Conservation (phyloP, 2,113 vertebrate species). For the Burhinus oedicnemus region DNA sequence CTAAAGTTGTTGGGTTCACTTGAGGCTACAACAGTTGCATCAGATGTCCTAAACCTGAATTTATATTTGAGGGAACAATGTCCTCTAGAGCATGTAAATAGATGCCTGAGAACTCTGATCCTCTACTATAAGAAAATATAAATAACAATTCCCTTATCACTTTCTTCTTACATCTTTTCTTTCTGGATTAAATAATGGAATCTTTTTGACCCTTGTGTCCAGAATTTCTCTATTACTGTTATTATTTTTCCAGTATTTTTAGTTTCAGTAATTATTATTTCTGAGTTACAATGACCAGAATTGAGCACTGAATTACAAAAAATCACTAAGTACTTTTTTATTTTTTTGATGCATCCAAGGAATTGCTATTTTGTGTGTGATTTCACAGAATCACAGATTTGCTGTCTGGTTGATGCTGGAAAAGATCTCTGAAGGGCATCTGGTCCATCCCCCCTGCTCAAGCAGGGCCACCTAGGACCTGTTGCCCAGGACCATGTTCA, state of each 20-base stretch:
- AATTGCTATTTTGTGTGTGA: neutral
- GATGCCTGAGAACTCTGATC: neutral
- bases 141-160: neutral
- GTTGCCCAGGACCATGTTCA: neutral
- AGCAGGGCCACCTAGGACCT: fast-evolving
- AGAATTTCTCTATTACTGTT: neutral
- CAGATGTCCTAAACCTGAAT: neutral
- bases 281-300: neutral
- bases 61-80: neutral
- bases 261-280: neutral
- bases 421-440: neutral
- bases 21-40: neutral
- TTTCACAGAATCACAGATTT: neutral
- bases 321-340: neutral
- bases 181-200: neutral
- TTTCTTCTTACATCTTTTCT: neutral
- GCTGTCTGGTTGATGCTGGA: neutral
- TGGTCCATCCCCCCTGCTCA: fast-evolving
- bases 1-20: neutral
- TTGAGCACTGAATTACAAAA: neutral
- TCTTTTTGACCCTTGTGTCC: neutral
- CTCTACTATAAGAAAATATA: neutral
- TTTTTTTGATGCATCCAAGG: too few relatives aligned
- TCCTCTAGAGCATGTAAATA: neutral
- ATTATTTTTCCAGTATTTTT: neutral